Percentiles rank a stretch among this genome's conserved stretches.
phyloP scores from a whole-genome alignment of 92 coral and sea anemone species.

The Epizoanthus fatuus region DNA sequence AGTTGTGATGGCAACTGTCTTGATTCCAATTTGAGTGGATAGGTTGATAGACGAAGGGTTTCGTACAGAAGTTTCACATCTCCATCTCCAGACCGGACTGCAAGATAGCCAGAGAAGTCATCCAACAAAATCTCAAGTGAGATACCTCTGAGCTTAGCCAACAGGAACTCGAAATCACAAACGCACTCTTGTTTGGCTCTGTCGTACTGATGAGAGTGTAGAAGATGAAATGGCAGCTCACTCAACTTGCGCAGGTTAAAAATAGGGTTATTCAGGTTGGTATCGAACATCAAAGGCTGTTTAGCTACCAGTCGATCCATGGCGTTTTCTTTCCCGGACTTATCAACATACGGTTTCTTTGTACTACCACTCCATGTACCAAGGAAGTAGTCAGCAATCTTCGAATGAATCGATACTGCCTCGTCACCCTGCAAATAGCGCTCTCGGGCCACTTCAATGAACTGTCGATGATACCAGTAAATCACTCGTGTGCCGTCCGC shows the following conservation, averaged over 20 bases:
- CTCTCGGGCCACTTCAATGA: slow-evolving; percentile 93
- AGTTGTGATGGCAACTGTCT: slow-evolving; percentile 94
- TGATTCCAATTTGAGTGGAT: slow-evolving; percentile 84
- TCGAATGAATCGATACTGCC: slow-evolving; percentile 78
- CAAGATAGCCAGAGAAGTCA: slow-evolving; percentile 81
- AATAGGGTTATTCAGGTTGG: slow-evolving; percentile 76
- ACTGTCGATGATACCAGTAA: slow-evolving; percentile 99
- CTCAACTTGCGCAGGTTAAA: slow-evolving; percentile 92
- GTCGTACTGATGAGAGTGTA: slow-evolving; percentile 74
- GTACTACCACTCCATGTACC: slow-evolving; percentile 92
- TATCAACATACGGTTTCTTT: slow-evolving; percentile 91
- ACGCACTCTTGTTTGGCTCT: slow-evolving; percentile 82
- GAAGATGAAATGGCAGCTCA: slow-evolving; percentile 92
- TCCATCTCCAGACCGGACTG: slow-evolving; percentile 78
- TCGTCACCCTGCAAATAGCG: slow-evolving; percentile 78
- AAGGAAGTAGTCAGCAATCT: slow-evolving; percentile 92
- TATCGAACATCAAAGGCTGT: slow-evolving; percentile 89
- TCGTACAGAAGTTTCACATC: slow-evolving; percentile 91
- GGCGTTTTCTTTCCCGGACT: slow-evolving; percentile 79
- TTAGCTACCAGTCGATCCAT: slow-evolving; percentile 92
- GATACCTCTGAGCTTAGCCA: slow-evolving; percentile 90
- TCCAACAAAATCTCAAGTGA: slow-evolving; percentile 77
- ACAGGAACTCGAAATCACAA: slow-evolving; percentile 91
- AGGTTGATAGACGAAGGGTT: slow-evolving; percentile 82
- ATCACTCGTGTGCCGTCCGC: slow-evolving; percentile 96